Conservation (phyloP, 2,797 vertebrate species). For the Rallus crepitans region DNA sequence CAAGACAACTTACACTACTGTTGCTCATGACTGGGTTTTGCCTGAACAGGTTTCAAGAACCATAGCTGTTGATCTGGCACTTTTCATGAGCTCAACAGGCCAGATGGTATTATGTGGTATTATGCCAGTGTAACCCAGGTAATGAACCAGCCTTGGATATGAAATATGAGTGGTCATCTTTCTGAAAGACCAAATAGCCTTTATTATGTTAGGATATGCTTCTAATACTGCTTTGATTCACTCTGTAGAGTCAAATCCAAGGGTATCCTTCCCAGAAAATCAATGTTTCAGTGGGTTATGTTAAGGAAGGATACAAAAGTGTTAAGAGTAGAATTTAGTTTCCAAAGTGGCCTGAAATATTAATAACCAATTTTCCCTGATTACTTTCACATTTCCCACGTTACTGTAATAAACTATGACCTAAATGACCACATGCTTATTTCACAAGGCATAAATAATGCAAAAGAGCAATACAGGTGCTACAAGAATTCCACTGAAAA, state of each 20-base stretch:
- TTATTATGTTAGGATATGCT: neutral
- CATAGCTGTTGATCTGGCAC: neutral
- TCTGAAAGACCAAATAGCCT: neutral
- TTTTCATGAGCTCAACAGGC: neutral
- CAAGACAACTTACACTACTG: neutral
- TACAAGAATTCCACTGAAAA: constrained; percentile 61
- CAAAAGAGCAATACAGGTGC: constrained; percentile 27
- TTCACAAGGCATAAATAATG: constrained; percentile 35
- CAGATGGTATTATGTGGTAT: neutral
- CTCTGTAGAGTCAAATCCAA: neutral
- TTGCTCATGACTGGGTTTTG: neutral
- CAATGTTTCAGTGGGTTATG: neutral
- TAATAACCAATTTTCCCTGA: constrained; percentile 41
- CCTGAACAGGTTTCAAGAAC: neutral
- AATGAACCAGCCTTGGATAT: neutral
- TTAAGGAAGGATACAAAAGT: neutral
- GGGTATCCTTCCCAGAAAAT: neutral
- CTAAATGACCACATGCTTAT: constrained; percentile 44
- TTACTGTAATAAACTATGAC: constrained; percentile 51
- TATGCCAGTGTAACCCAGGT: neutral
- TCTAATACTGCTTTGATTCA: neutral
- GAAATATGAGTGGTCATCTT: neutral
- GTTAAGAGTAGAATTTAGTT: neutral
- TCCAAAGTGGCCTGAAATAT: constrained; percentile 37
- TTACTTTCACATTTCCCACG: neutral